These are phyloP conservation scores for Boloria euphrosyne DNA, from an alignment of 2,888 invertebrate genomes.

Conservation along the genomic window DNA sequence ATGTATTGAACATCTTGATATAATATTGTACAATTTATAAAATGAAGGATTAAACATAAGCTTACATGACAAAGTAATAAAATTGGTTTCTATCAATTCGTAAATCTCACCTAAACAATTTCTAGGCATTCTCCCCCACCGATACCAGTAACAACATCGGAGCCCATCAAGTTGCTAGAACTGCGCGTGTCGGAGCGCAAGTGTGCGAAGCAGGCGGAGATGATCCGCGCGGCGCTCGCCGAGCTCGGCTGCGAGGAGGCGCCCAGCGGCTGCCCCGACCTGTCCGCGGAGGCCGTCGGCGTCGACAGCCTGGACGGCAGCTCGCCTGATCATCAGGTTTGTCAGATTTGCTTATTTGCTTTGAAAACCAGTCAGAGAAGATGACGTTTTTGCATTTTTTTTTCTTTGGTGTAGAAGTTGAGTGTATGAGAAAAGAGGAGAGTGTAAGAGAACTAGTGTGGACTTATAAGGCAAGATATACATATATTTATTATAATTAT, in stretches of 20 bases:
- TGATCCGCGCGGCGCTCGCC: slow-evolving; percentile 92
- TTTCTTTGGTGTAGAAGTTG: neutral
- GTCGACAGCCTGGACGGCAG: slow-evolving; percentile 84
- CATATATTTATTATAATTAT: too few relatives aligned
- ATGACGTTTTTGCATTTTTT: neutral
- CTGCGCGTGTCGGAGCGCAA: slow-evolving; percentile 92
- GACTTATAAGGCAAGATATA: too few relatives aligned
- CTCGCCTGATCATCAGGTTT: slow-evolving; percentile 85
- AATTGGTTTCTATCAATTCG: too few relatives aligned
- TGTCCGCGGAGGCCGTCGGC: slow-evolving; percentile 88
- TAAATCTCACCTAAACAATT: neutral
- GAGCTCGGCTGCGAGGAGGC: slow-evolving; percentile 94
- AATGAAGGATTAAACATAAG: too few relatives aligned
- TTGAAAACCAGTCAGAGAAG: too few relatives aligned
- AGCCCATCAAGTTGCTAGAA: slow-evolving; percentile 89
- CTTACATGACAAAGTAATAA: too few relatives aligned
- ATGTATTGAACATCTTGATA: too few relatives aligned
- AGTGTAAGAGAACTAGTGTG: too few relatives aligned
- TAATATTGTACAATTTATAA: too few relatives aligned
- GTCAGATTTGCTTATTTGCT: neutral
- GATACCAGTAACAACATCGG: slow-evolving; percentile 72
- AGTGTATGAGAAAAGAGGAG: neutral
- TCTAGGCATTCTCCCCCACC: slow-evolving; percentile 76
- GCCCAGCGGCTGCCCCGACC: slow-evolving; percentile 91
- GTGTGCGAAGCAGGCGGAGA: slow-evolving; percentile 90